A percentile compares a stretch with the other conserved stretches of the same genome.
Conservation (phyloP, 2,888 invertebrate genomes). For the Agriopis leucophaearia region DNA sequence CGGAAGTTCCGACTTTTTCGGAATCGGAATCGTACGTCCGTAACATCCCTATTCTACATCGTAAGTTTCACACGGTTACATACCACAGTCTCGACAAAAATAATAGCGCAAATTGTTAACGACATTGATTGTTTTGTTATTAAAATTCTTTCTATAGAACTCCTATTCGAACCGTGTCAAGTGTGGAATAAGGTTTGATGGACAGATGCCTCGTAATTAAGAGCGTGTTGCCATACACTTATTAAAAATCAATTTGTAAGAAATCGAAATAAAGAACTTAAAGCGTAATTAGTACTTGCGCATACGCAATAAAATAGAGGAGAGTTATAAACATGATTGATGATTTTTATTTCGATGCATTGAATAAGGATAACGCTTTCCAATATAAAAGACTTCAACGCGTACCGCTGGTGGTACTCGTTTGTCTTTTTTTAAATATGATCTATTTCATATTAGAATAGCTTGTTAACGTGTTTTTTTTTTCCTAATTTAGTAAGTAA, state of each 20-base stretch:
- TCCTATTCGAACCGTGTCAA: slow-evolving; percentile 27
- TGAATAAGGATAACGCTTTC: slow-evolving; percentile 10
- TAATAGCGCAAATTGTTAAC: slow-evolving; percentile 59
- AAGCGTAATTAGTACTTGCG: slow-evolving; percentile 34
- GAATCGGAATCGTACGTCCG: no score
- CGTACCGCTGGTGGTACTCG: neutral
- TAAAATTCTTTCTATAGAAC: slow-evolving; percentile 47
- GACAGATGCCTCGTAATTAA: slow-evolving; percentile 26
- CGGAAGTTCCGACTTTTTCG: no score
- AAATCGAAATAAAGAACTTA: slow-evolving; percentile 35
- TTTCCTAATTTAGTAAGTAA: no score
- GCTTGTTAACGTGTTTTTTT: neutral
- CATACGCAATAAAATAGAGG: slow-evolving; percentile 10
- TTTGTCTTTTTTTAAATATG: no score
- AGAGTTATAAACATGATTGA: slow-evolving; percentile 25
- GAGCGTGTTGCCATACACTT: slow-evolving; percentile 27
- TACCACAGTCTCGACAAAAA: slow-evolving; percentile 56
- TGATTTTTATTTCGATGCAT: slow-evolving; percentile 11
- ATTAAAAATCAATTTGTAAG: slow-evolving; percentile 44
- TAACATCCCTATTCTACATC: neutral
- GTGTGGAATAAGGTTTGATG: slow-evolving; percentile 18
- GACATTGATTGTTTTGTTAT: slow-evolving; percentile 58
- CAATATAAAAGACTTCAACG: slow-evolving; percentile 25
- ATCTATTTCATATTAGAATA: no score
- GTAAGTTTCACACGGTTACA: slow-evolving; percentile 73